Evolutionary conservation across 2,888 invertebrate genomes (phyloP), one percentile per base, ranked within the genome.

Genomic region (Cheilosia grossa): DNA sequence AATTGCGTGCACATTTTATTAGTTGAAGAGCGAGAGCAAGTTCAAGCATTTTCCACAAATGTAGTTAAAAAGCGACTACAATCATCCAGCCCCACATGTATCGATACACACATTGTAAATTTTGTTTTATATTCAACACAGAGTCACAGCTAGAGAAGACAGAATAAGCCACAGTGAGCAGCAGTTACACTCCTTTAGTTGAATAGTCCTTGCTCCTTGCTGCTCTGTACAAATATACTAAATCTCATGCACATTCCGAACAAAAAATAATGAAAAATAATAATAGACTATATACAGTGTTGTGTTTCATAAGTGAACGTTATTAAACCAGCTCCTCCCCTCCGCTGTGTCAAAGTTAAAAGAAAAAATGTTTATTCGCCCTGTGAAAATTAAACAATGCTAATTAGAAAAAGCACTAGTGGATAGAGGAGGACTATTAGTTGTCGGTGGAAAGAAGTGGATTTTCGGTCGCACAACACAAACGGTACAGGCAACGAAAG

Each of bases 21-120:
- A 81, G 85, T 77, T 81, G 81, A 85, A 81, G 85, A 85, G 85
- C 85, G 85, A 85, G 85, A 85, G 81, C 85, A 85, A 85, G 85
- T 85, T 85, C 81, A 85, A 85, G 81, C 85, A 81, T 81, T 51
- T 85, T 75, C 70, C 30, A 72, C 67, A 72, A 80, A 83, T 80
- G 83, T 80, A 79, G 63, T 70, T 69, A 64, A 70, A 80, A 83
- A 44, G 59, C 56, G n/a, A 56, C 53, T 30, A 56, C 19, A 67
- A 70, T 69, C 61, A 69, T 40, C 56, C 21, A 64, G 21, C 33
- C 51, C 58, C 79, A 44, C 58, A 33, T 58, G 42, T 56, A 47
- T 42, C 15, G 24, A 30, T 30, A 27, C 17, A 49, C 21, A 49
- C 21, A 49, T 10, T 51, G 51, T 51, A 51, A 15, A 51, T 27